These are phyloP conservation scores for Agonopterix subpropinquella DNA, from an alignment of 2,888 invertebrate genomes.

Conservation along the genomic window DNA sequence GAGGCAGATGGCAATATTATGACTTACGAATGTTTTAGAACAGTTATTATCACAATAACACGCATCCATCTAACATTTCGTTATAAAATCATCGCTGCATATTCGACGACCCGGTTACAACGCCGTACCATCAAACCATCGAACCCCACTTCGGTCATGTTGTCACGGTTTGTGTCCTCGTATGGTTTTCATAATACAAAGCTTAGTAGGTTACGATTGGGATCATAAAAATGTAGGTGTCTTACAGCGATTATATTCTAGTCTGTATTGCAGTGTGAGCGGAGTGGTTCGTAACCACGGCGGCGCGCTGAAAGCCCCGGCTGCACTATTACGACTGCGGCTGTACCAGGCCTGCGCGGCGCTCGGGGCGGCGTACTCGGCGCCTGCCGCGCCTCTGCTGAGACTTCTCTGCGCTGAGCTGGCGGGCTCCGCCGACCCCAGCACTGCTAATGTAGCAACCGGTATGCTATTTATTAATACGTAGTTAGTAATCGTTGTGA, in stretches of 20 bases:
- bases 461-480: constrained; percentile 15
- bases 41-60: no score
- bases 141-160: no score
- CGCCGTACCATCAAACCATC: no score
- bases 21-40: no score
- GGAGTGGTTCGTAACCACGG: constrained; percentile 92
- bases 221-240: no score
- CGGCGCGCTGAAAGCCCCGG: constrained; percentile 94
- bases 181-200: neutral
- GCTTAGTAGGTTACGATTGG: no score
- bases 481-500: no score
- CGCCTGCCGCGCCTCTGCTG: constrained; percentile 85
- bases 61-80: no score
- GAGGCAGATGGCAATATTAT: no score
- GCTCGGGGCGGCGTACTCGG: constrained; percentile 26
- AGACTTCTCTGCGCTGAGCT: constrained; percentile 95
- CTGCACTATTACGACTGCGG: constrained; percentile 93
- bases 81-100: no score
- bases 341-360: constrained; percentile 87
- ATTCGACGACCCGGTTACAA: no score
- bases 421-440: constrained; percentile 94
- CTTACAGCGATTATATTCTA: no score
- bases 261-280: constrained; percentile 79
- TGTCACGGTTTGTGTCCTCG: neutral
- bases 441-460: constrained; percentile 84